These are phyloP conservation scores for Lepidothrix coronata DNA, from an alignment of 2,113 vertebrate species.

Conservation along the genomic window DNA sequence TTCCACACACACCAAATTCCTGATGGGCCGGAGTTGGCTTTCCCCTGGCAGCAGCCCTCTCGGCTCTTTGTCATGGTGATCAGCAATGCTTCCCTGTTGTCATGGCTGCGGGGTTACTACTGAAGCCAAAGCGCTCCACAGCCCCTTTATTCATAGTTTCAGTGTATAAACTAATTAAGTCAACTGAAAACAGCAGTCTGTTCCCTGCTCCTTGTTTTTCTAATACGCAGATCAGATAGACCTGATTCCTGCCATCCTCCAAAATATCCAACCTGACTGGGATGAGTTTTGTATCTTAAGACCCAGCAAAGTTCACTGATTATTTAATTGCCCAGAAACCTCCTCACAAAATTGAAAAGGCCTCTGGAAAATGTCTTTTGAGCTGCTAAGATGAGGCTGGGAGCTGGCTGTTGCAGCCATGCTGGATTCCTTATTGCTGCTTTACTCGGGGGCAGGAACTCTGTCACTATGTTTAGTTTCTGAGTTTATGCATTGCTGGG, in stretches of 20 bases:
- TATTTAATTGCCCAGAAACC: neutral
- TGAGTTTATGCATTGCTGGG: neutral
- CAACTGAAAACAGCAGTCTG: constrained; percentile 22
- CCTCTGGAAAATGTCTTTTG: neutral
- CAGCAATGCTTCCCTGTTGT: constrained; percentile 57
- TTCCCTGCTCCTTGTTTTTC: constrained; percentile 19
- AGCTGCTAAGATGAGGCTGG: neutral
- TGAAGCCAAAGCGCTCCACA: constrained; percentile 46
- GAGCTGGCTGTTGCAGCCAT: neutral
- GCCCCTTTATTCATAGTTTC: constrained; percentile 59
- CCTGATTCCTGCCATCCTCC: neutral
- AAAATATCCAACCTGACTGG: neutral
- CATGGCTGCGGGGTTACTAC: constrained; percentile 63
- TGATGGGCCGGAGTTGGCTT: neutral
- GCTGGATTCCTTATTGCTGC: neutral
- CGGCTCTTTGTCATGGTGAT: constrained; percentile 64
- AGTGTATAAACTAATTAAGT: constrained; percentile 53
- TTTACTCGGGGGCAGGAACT: neutral
- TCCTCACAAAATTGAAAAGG: neutral
- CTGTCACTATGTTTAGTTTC: neutral
- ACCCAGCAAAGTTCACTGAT: neutral
- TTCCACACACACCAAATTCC: neutral
- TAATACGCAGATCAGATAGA: neutral
- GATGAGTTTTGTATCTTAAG: neutral
- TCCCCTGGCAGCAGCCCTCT: neutral